Conservation (phyloP, 2,888 invertebrate species). For the Hyppa rectilinea region DNA sequence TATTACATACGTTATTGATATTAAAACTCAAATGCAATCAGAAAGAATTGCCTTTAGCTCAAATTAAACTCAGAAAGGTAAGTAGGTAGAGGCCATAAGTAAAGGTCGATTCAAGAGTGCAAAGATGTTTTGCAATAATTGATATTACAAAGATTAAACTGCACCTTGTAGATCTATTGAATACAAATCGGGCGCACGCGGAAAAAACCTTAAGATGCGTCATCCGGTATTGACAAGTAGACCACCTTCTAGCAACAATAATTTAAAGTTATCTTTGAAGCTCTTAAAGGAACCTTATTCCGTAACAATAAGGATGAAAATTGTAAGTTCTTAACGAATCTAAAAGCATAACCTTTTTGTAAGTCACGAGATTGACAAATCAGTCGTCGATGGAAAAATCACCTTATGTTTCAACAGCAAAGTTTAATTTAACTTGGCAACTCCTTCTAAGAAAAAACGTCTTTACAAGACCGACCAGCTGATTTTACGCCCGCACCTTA, state of each 20-base stretch:
- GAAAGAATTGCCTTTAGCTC: neutral
- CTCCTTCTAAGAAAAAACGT: slow-evolving; percentile 35
- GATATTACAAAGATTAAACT: slow-evolving; percentile 44
- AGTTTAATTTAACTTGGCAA: slow-evolving; percentile 19
- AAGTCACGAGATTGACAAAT: slow-evolving; percentile 20
- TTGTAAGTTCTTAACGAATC: neutral
- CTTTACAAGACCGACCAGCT: slow-evolving; percentile 77
- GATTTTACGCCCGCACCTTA: slow-evolving; percentile 85
- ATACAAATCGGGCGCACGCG: slow-evolving; percentile 43
- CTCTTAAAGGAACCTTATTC: slow-evolving; percentile 9
- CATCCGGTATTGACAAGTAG: slow-evolving; percentile 63
- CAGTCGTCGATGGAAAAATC: neutral
- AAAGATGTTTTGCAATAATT: slow-evolving; percentile 42
- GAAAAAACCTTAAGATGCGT: slow-evolving; percentile 59
- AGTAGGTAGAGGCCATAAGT: neutral
- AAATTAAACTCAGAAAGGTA: neutral
- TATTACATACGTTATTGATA: slow-evolving; percentile 65
- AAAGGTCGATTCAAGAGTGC: slow-evolving; percentile 13
- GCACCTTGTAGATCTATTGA: slow-evolving; percentile 65
- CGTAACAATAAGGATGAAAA: slow-evolving; percentile 25
- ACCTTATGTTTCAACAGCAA: neutral
- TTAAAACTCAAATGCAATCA: slow-evolving; percentile 8
- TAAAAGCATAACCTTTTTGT: slow-evolving; percentile 17
- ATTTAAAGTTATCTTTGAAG: neutral
- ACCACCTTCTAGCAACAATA: slow-evolving; percentile 38